Conservation (phyloP, 2,113 vertebrate species). For the Craseonycteris thonglongyai region DNA sequence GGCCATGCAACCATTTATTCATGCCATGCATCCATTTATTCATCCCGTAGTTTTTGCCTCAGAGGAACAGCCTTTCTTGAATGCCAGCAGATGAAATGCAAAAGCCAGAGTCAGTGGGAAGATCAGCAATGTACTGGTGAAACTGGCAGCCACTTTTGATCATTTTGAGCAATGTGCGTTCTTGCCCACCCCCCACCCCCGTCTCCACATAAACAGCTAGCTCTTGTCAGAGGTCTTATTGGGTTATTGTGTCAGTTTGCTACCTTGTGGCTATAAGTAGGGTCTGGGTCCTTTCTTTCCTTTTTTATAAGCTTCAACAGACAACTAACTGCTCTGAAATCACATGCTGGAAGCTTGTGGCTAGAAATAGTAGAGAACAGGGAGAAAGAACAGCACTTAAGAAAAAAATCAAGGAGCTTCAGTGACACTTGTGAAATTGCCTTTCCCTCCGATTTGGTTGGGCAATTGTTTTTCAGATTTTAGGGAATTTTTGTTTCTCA, state of each 20-base stretch:
- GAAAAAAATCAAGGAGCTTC: not conserved
- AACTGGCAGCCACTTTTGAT: not conserved
- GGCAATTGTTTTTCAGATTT: conserved; percentile 1
- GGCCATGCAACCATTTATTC: not conserved
- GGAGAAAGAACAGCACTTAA: not conserved
- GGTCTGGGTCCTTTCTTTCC: not conserved
- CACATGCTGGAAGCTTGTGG: not conserved
- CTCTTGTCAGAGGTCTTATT: not conserved
- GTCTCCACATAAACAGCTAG: not conserved
- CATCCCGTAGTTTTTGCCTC: not conserved
- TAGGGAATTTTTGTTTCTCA: not conserved
- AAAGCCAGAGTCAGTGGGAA: not conserved
- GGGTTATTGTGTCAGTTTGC: not conserved
- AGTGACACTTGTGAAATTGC: not conserved
- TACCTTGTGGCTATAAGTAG: not conserved
- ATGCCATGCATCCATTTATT: not conserved
- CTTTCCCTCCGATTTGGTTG: not conserved
- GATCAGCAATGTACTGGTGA: not conserved
- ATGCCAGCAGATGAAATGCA: not conserved
- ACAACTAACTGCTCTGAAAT: not conserved
- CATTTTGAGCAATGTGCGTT: not conserved
- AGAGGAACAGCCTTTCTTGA: not conserved
- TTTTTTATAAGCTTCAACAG: not conserved
- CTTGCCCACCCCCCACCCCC: not conserved
- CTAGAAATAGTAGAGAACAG: not conserved